A percentile compares a stretch with the other conserved stretches of the same genome.
These are phyloP conservation scores for Lasioglossum zephyrum DNA, from an alignment of 2,888 invertebrate genomes.

Conservation along the genomic window DNA sequence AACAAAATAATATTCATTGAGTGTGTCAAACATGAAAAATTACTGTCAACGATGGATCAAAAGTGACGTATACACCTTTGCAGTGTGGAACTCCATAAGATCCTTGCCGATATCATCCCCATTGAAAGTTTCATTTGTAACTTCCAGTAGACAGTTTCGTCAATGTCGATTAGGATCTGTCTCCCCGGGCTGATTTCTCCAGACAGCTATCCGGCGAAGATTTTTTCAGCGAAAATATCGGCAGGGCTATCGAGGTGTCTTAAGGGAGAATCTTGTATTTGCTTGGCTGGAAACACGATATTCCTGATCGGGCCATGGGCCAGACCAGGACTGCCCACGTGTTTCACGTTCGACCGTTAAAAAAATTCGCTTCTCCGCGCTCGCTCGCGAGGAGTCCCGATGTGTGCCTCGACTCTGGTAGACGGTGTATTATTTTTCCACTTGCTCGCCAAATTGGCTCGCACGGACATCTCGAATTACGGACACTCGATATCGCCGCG, in stretches of 20 bases:
- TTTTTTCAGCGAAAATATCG: slow-evolving; percentile 57
- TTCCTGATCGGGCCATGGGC: slow-evolving; percentile 43
- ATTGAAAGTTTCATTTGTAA: background rate
- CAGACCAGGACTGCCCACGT: slow-evolving; percentile 65
- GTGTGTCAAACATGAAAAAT: too few relatives aligned
- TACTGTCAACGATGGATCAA: too few relatives aligned
- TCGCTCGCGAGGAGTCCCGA: slow-evolving; percentile 65
- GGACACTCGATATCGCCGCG: slow-evolving; percentile 75
- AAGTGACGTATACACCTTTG: too few relatives aligned
- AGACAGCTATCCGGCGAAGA: background rate
- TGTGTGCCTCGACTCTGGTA: slow-evolving; percentile 66
- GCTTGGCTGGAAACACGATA: slow-evolving; percentile 67
- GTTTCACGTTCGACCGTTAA: slow-evolving; percentile 71
- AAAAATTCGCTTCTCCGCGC: slow-evolving; percentile 65
- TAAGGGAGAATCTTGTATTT: slow-evolving; percentile 66
- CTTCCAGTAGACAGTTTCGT: background rate
- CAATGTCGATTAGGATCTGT: slow-evolving; percentile 12
- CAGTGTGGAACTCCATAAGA: background rate
- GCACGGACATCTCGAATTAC: slow-evolving; percentile 81
- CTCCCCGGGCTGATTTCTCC: background rate
- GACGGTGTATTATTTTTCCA: slow-evolving; percentile 79
- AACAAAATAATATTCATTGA: background rate
- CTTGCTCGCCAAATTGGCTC: slow-evolving; percentile 79
- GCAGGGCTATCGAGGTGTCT: slow-evolving; percentile 64
- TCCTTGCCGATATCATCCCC: background rate